These are phyloP conservation scores for Clarias laeviceps DNA, from an alignment of 2,797 vertebrate genomes.

Conservation along the genomic window DNA sequence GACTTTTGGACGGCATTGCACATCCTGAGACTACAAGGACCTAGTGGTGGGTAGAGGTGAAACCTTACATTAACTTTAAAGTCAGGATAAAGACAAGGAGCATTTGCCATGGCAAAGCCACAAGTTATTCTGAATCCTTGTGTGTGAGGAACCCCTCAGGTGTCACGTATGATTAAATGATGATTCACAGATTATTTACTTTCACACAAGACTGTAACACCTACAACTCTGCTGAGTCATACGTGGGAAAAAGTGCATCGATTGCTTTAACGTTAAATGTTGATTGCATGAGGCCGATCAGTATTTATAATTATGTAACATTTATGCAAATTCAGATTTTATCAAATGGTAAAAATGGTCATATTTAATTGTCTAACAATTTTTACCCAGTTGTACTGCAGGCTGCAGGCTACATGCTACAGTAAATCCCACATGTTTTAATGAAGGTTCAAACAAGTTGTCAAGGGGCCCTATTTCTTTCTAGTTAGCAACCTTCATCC, in stretches of 20 bases:
- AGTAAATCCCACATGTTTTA: not conserved
- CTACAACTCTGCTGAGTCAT: constrained; percentile 3
- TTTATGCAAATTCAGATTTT: not conserved
- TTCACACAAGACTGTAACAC: not conserved
- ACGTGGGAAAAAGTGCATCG: not conserved
- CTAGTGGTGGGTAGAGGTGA: not conserved
- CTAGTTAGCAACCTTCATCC: not conserved
- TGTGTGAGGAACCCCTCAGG: not conserved
- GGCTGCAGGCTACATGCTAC: not conserved
- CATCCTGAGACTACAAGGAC: not conserved
- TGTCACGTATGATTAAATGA: constrained; percentile 17
- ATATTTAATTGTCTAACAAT: not conserved
- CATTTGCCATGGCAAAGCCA: not conserved
- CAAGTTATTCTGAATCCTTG: not conserved
- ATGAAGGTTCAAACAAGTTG: not conserved
- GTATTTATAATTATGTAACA: not conserved
- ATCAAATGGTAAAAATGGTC: not conserved
- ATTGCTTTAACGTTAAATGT: not conserved
- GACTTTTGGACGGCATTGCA: not conserved
- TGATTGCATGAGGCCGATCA: not conserved
- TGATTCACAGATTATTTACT: not conserved
- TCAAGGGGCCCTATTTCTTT: not conserved
- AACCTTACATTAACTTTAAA: not conserved
- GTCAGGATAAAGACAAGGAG: not conserved
- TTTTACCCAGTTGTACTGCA: not conserved